phyloP scores from a whole-genome alignment of 2,797 vertebrate species.

The Chaunax sp. region DNA sequence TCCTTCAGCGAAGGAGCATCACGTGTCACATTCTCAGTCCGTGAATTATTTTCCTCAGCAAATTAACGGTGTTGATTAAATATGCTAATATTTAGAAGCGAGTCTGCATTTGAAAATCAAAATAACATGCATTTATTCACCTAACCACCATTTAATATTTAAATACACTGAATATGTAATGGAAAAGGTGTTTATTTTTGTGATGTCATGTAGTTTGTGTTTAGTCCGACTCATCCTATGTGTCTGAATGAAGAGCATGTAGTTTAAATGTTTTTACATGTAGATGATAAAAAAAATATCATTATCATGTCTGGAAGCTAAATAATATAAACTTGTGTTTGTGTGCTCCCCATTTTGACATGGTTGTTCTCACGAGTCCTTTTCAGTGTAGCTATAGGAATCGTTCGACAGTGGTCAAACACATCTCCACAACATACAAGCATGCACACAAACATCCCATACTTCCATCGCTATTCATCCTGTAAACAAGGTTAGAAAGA shows the following conservation, averaged over 20 bases:
- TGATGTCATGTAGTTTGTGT: no score
- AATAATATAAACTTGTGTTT: no score
- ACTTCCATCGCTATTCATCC: conserved; percentile 29
- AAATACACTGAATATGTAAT: conserved; percentile 22
- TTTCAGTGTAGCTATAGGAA: conserved; percentile 18
- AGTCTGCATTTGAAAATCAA: no score
- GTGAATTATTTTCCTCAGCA: neutral
- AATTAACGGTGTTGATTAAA: neutral
- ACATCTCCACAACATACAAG: no score
- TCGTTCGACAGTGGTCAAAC: neutral
- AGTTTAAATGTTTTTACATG: no score
- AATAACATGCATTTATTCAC: no score
- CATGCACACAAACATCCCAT: neutral
- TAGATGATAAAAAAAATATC: no score
- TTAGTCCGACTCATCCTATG: no score
- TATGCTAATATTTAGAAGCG: neutral
- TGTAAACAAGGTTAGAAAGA: conserved; percentile 38
- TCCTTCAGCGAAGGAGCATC: neutral
- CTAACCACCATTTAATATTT: no score
- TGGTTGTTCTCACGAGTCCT: neutral
- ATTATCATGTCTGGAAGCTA: no score
- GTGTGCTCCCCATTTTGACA: neutral
- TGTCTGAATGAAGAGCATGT: no score
- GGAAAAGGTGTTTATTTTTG: conserved; percentile 78
- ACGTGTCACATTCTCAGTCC: neutral